Evolutionary conservation across 2,888 invertebrate genomes (phyloP).

Genomic region (Peribatodes rhomboidaria): DNA sequence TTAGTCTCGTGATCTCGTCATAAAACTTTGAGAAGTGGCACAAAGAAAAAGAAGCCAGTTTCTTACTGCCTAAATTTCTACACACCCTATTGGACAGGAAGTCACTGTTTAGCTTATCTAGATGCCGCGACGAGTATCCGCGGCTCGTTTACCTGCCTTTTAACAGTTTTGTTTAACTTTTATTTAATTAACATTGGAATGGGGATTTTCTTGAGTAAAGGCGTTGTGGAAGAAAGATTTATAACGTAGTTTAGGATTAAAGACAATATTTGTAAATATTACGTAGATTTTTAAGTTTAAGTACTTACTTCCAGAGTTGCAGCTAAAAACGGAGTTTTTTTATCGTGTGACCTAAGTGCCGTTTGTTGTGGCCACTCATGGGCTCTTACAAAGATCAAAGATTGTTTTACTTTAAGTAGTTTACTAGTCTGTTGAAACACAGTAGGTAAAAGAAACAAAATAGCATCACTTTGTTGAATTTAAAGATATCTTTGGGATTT

Average conservation of each 20-base stretch:
- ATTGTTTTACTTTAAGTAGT: too few species aligned
- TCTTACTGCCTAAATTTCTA: constrained; percentile 39
- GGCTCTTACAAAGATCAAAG: too few species aligned
- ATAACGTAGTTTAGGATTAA: not conserved
- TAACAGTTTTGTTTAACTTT: constrained; percentile 57
- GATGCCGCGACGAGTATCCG: constrained; percentile 64
- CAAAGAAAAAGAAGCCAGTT: not conserved
- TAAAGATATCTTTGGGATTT: too few species aligned
- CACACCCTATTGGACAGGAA: constrained; percentile 71
- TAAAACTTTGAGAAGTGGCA: not conserved
- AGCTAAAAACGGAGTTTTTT: too few species aligned
- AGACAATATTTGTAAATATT: too few species aligned
- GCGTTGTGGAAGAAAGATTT: not conserved
- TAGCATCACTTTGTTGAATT: too few species aligned
- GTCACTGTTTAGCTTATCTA: constrained; percentile 80
- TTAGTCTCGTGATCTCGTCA: not conserved
- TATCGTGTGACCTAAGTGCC: too few species aligned
- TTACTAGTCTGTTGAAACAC: too few species aligned
- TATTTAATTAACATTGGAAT: constrained; percentile 34
- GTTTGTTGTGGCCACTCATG: too few species aligned
- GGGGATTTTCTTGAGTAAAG: constrained; percentile 9
- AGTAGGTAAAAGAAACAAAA: too few species aligned
- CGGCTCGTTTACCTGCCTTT: constrained; percentile 65
- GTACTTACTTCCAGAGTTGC: too few species aligned
- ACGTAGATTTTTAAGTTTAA: too few species aligned